A percentile compares a stretch with the other conserved stretches of the same genome.
Conservation (phyloP, 2,797 vertebrate species). For the Alfaro cultratus region DNA sequence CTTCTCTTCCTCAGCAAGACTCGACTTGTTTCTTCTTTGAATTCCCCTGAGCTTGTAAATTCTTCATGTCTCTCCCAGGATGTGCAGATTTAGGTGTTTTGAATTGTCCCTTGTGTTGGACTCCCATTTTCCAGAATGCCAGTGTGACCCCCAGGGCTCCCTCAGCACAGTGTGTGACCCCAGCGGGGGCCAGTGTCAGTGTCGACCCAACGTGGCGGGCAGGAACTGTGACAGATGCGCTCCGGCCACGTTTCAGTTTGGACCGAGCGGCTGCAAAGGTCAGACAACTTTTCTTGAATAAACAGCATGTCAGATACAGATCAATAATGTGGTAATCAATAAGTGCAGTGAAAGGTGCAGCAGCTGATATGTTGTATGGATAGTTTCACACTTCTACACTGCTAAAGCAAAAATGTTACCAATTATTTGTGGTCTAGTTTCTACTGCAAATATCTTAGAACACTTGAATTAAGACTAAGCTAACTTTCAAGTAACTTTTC, state of each 20-base stretch:
- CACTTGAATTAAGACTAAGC: too few species aligned
- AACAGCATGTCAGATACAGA: not conserved
- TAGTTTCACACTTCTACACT: not conserved
- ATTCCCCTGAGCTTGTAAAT: conserved; percentile 36
- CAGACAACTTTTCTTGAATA: not conserved
- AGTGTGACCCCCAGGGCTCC: conserved; percentile 94
- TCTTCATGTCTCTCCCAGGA: conserved; percentile 5
- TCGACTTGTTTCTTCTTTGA: conserved; percentile 13
- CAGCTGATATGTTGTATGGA: not conserved
- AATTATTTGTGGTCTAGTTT: too few species aligned
- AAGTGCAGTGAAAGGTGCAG: not conserved
- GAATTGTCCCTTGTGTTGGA: conserved; percentile 1
- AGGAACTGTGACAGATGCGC: conserved; percentile 90
- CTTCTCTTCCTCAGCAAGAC: conserved; percentile 22
- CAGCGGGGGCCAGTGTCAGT: conserved; percentile 92
- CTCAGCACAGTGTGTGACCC: conserved; percentile 93
- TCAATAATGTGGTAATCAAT: not conserved
- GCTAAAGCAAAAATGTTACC: too few species aligned
- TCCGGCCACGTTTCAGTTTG: conserved; percentile 91
- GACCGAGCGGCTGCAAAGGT: conserved; percentile 91
- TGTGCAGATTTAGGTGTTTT: not conserved
- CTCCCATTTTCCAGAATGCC: conserved; percentile 84
- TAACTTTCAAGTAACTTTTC: too few species aligned
- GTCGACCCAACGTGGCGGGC: conserved; percentile 90
- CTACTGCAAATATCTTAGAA: too few species aligned